phyloP scores from a whole-genome alignment of 2,888 invertebrate species.

The Sicus ferrugineus region DNA sequence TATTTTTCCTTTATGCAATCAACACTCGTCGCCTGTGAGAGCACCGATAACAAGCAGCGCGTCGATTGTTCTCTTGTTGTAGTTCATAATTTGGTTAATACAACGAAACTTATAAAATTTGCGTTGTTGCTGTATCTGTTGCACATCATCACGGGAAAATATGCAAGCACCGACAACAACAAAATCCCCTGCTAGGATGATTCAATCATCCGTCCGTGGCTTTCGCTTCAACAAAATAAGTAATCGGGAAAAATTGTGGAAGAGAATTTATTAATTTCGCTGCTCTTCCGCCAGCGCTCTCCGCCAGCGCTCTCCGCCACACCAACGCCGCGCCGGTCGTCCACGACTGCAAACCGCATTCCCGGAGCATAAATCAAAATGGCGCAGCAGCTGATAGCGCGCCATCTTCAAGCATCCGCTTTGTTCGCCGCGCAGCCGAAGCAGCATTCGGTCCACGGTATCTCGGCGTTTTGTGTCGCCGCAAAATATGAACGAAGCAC shows the following conservation, averaged over 20 bases:
- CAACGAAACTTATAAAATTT: too few species aligned
- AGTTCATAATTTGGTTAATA: too few species aligned
- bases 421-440: slow-evolving; percentile 20
- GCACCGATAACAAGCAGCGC: too few species aligned
- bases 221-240: neutral
- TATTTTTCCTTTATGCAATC: too few species aligned
- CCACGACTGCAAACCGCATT: slow-evolving; percentile 2
- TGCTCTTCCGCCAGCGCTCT: neutral
- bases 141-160: too few species aligned
- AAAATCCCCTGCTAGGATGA: neutral
- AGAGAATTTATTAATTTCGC: slow-evolving; percentile 10
- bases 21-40: too few species aligned
- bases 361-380: slow-evolving; percentile 26
- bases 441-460: slow-evolving; percentile 27
- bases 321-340: neutral
- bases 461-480: slow-evolving; percentile 26
- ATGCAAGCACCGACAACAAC: neutral
- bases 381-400: slow-evolving; percentile 27
- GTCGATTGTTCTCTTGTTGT: too few species aligned
- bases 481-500: neutral
- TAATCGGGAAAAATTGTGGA: neutral
- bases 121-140: too few species aligned
- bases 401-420: slow-evolving; percentile 11
- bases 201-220: neutral
- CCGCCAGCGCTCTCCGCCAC: neutral